Percentiles rank a stretch among this genome's conserved stretches.
Evolutionary conservation across 2,797 vertebrate species (phyloP).

Genomic region (Anabas testudineus): DNA sequence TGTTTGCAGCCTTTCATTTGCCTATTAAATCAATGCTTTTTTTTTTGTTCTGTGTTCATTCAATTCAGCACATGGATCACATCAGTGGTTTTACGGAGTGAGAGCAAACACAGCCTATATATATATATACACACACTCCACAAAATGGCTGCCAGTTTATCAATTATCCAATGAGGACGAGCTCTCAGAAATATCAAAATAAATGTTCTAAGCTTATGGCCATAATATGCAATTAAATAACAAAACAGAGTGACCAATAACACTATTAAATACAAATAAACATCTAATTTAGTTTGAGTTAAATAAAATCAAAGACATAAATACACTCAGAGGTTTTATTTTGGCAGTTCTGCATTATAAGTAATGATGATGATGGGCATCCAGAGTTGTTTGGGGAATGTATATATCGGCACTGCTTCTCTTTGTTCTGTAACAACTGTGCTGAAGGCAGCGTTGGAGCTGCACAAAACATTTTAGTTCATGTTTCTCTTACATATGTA

Average conservation of each 20-base stretch:
- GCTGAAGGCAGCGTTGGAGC: not conserved
- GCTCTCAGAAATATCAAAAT: conserved; percentile 6
- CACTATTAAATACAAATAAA: not conserved
- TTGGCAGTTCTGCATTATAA: not conserved
- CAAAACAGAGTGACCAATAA: not conserved
- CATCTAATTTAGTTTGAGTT: not conserved
- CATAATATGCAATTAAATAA: not conserved
- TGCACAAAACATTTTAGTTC: not conserved
- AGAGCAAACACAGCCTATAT: not conserved
- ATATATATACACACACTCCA: not conserved
- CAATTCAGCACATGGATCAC: not conserved
- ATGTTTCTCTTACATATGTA: not conserved
- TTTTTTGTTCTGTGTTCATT: not conserved
- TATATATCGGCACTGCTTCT: not conserved
- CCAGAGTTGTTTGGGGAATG: not conserved
- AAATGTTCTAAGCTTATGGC: not conserved
- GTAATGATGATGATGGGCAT: not conserved
- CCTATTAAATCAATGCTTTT: not conserved
- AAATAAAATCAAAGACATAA: not conserved
- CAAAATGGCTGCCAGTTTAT: not conserved
- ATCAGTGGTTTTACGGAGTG: not conserved
- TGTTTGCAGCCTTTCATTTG: not conserved
- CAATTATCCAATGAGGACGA: conserved; percentile 1
- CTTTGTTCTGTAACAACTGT: not conserved
- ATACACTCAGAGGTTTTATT: not conserved